Evolutionary conservation across 2,113 vertebrate species (phyloP).

Genomic region (Rousettus leschenaultii): DNA sequence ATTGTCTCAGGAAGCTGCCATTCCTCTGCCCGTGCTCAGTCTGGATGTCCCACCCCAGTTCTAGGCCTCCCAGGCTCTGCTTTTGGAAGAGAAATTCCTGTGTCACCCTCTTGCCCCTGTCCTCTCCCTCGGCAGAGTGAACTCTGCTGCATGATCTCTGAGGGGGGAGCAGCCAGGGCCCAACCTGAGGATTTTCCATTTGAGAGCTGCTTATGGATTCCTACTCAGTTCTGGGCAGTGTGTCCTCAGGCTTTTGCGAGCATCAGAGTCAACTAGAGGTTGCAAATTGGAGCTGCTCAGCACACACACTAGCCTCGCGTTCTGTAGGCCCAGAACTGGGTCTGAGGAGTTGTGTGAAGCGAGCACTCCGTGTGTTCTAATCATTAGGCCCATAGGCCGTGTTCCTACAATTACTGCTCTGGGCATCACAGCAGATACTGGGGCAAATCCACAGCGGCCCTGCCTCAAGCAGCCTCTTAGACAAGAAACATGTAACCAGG

Average conservation of each 20-base stretch:
- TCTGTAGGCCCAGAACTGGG: background rate
- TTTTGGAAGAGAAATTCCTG: background rate
- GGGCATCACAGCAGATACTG: background rate
- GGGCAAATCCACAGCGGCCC: background rate
- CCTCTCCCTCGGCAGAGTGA: background rate
- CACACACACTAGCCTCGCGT: accelerated
- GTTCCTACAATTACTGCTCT: background rate
- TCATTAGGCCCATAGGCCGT: background rate
- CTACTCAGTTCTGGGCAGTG: background rate
- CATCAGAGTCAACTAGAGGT: background rate
- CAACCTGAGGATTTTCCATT: background rate
- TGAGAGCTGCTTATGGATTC: background rate
- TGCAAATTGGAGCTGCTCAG: background rate
- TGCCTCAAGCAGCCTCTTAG: background rate
- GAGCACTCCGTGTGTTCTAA: background rate
- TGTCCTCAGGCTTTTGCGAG: background rate
- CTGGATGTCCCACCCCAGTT: background rate
- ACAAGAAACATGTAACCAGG: background rate
- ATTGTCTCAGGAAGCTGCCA: background rate
- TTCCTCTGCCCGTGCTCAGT: background rate
- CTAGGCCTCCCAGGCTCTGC: accelerated
- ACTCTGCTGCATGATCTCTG: background rate
- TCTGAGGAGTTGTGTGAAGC: background rate
- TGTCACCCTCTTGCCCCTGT: background rate
- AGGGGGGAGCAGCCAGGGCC: background rate